phyloP scores from a whole-genome alignment of 2,113 vertebrate genomes.

The Taxidea taxus region DNA sequence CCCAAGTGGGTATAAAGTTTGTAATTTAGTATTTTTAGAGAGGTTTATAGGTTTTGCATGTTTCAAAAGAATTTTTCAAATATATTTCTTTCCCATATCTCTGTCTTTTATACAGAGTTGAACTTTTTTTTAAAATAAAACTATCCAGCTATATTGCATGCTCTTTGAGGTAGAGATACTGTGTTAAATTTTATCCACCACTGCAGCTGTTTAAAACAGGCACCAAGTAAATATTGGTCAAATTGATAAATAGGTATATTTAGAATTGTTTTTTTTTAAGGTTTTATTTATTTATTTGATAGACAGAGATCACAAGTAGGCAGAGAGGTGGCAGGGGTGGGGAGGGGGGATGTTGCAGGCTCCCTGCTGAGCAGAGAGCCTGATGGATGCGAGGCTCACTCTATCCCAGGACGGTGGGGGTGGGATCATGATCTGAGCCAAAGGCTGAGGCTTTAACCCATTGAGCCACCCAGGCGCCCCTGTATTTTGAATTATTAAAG shows the following conservation, averaged over 20 bases:
- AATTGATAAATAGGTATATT: background rate
- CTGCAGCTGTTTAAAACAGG: background rate
- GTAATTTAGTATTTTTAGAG: background rate
- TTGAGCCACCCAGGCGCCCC: too few species aligned
- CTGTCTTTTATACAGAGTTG: background rate
- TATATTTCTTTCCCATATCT: background rate
- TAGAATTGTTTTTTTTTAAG: background rate
- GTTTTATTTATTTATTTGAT: too few species aligned
- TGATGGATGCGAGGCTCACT: too few species aligned
- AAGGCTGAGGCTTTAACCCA: too few species aligned
- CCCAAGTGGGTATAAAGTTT: background rate
- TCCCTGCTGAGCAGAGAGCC: too few species aligned
- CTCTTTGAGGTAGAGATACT: background rate
- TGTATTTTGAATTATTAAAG: too few species aligned
- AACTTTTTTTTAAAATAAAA: background rate
- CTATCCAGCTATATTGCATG: background rate
- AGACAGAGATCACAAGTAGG: too few species aligned
- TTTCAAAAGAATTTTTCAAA: constrained; percentile 24
- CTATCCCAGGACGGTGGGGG: too few species aligned
- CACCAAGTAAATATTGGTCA: background rate
- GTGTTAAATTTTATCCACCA: background rate
- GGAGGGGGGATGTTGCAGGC: too few species aligned
- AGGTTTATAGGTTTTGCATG: background rate
- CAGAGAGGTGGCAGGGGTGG: too few species aligned
- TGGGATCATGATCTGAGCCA: too few species aligned